phyloP scores from a whole-genome alignment of 2,797 vertebrate genomes.

The Chaunax sp. region DNA sequence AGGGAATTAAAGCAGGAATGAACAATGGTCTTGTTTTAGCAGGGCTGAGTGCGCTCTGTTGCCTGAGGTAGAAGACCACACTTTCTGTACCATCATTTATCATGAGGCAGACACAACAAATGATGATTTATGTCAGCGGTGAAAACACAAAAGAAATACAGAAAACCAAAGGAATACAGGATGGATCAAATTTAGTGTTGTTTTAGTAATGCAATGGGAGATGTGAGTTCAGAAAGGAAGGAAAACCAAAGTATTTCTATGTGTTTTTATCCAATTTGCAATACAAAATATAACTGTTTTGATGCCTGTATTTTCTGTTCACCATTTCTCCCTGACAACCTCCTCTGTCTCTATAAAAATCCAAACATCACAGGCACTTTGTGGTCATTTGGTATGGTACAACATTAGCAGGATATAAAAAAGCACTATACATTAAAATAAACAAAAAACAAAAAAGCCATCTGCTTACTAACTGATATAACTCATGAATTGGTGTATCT shows the following conservation, averaged over 20 bases:
- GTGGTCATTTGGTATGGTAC: background rate
- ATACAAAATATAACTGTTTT: too few species aligned
- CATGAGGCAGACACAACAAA: background rate
- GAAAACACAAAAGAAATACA: slow-evolving; percentile 2
- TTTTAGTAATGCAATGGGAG: too few species aligned
- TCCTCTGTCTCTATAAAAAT: background rate
- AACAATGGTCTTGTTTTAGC: slow-evolving; percentile 8
- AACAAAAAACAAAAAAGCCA: background rate
- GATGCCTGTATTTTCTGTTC: too few species aligned
- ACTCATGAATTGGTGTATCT: slow-evolving; percentile 3
- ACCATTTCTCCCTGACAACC: background rate
- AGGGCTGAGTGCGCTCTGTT: too few species aligned
- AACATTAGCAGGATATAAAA: background rate
- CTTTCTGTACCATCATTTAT: background rate
- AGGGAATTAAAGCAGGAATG: background rate
- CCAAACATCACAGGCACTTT: background rate
- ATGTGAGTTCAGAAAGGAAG: background rate
- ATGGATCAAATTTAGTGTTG: background rate
- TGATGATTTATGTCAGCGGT: background rate
- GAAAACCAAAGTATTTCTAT: background rate
- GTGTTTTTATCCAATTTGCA: background rate
- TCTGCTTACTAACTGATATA: slow-evolving; percentile 1
- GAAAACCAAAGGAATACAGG: background rate
- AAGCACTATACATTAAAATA: background rate
- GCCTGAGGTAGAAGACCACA: background rate